Percentiles rank a stretch among this genome's conserved stretches.
These are phyloP conservation scores for Scaptomyza hsui DNA, from an alignment of 1,140 invertebrate species.

Conservation along the genomic window DNA sequence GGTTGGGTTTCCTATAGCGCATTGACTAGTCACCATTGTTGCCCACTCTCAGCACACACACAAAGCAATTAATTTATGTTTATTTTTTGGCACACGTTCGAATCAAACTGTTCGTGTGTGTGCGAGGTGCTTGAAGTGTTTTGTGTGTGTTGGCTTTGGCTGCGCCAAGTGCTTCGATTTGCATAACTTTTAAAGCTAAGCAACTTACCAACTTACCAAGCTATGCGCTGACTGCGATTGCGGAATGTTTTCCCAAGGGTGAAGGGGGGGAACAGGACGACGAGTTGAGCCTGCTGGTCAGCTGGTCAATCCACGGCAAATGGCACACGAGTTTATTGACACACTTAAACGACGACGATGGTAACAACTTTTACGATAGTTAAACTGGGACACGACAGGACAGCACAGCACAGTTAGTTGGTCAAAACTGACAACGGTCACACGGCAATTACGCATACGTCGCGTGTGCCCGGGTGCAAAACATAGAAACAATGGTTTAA, in stretches of 20 bases:
- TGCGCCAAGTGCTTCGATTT: slow-evolving; percentile 41
- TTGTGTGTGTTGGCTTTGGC: slow-evolving; percentile 13
- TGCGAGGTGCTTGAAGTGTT: slow-evolving; percentile 18
- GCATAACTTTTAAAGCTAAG: slow-evolving; percentile 31
- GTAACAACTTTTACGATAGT: slow-evolving; percentile 35
- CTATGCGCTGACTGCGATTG: slow-evolving; percentile 18
- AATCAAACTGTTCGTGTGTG: slow-evolving; percentile 39
- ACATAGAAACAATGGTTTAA: slow-evolving; percentile 2
- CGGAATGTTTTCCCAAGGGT: slow-evolving; percentile 3
- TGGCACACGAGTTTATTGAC: slow-evolving; percentile 70
- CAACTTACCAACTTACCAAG: slow-evolving; percentile 28
- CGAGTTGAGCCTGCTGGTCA: slow-evolving; percentile 12
- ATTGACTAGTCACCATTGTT: slow-evolving; percentile 18
- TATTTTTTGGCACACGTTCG: slow-evolving; percentile 68
- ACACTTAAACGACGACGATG: slow-evolving; percentile 43
- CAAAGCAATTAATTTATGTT: slow-evolving; percentile 63
- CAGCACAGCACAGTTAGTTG: slow-evolving; percentile 34
- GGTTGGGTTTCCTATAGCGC: slow-evolving; percentile 10
- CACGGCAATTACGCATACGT: slow-evolving; percentile 67
- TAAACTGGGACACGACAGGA: slow-evolving; percentile 41
- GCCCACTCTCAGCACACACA: slow-evolving; percentile 10
- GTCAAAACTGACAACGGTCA: slow-evolving; percentile 32
- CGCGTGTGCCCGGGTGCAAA: slow-evolving; percentile 36
- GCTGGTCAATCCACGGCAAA: slow-evolving; percentile 23
- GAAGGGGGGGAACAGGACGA: background rate